phyloP scores from a whole-genome alignment of 2,113 vertebrate genomes.

The Hemiprocne comata region DNA sequence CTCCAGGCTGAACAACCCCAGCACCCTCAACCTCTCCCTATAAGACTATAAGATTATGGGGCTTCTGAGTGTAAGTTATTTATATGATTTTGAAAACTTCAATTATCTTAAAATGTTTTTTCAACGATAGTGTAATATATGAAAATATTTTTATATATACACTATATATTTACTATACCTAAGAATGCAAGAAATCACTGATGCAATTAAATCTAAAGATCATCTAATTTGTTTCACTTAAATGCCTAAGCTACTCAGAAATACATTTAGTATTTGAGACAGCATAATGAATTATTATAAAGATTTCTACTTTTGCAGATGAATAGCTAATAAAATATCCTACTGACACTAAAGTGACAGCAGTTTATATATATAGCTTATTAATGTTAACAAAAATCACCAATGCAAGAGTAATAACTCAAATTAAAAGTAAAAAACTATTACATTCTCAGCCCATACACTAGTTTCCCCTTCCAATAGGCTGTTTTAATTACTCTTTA shows the following conservation, averaged over 20 bases:
- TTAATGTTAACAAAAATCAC: not conserved
- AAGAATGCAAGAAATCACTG: not conserved
- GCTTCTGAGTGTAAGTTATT: not conserved
- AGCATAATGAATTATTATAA: not conserved
- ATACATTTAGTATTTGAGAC: not conserved
- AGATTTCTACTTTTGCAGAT: not conserved
- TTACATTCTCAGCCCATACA: not conserved
- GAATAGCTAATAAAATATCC: not conserved
- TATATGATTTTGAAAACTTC: not conserved
- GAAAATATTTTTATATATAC: not conserved
- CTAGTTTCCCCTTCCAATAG: not conserved
- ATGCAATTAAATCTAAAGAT: not conserved
- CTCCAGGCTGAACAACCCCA: too few species aligned
- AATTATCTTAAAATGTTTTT: not conserved
- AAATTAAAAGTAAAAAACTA: not conserved
- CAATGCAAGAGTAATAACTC: not conserved
- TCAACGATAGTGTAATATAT: not conserved
- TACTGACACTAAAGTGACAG: not conserved
- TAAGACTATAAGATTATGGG: too few species aligned
- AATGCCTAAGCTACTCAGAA: not conserved
- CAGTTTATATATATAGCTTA: not conserved
- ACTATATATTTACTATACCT: not conserved
- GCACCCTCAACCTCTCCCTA: too few species aligned
- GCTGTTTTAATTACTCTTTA: not conserved
- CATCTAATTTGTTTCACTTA: not conserved